Percentiles rank a stretch among this genome's conserved stretches.
phyloP scores from a whole-genome alignment of 2,888 invertebrate species.

The Tenthredo amoena region DNA sequence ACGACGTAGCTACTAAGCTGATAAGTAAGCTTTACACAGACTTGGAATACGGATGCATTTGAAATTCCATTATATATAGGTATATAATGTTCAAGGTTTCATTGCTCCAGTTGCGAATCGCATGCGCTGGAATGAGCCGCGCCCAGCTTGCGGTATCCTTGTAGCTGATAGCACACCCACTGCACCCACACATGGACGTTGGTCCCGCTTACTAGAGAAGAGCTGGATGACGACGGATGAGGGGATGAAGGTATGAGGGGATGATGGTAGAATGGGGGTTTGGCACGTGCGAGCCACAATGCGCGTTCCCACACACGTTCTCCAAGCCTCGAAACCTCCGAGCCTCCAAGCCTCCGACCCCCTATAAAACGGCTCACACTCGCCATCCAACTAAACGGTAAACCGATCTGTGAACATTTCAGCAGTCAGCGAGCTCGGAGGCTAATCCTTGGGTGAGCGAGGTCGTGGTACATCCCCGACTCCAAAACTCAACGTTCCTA shows the following conservation, averaged over 20 bases:
- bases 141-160: constrained; percentile 68
- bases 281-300: constrained; percentile 82
- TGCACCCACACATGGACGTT: constrained; percentile 49
- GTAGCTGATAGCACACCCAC: constrained; percentile 49
- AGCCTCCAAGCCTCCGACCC: constrained; percentile 57
- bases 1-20: constrained; percentile 16
- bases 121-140: constrained; percentile 75
- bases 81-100: not conserved
- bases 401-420: constrained; percentile 78
- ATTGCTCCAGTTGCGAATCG: constrained; percentile 60
- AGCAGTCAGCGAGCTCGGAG: constrained; percentile 77
- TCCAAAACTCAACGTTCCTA: constrained; percentile 57
- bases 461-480: constrained; percentile 73
- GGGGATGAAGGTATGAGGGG: constrained; percentile 63
- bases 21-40: constrained; percentile 20
- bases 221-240: constrained; percentile 61
- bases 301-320: constrained; percentile 79
- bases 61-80: not conserved
- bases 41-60: not conserved
- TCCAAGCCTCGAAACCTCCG: constrained; percentile 59
- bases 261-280: constrained; percentile 76
- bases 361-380: constrained; percentile 73
- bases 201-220: constrained; percentile 34
- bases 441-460: constrained; percentile 75
- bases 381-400: constrained; percentile 77